Evolutionary conservation across 2,797 vertebrate species (phyloP), one percentile per base, ranked within the genome.

Genomic region (Danio aesculapii): DNA sequence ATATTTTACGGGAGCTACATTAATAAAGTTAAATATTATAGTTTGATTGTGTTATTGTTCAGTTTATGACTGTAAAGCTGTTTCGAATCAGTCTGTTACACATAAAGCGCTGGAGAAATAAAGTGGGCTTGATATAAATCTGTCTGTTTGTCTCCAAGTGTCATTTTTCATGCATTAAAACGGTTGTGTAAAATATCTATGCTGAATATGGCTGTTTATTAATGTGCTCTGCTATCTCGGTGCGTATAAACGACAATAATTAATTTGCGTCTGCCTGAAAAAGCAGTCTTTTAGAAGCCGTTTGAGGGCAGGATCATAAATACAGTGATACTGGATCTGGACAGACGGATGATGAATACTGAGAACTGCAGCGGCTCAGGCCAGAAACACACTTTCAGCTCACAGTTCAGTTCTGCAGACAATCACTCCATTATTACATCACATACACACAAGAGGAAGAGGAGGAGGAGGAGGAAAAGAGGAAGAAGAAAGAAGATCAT

Each of bases 391-490:
- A 41, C 13, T 62, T 30, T 30, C 13, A 52, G 66, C 46, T 68
- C 46, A 68, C 17, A 47, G 64, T 46, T 49, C 64, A 13, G 64
- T 8, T 6, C 17, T 49, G 44, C 13, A 68, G 67, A 47, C 67
- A 69, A 39, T 52, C 47, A 1, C 47, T 69, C 47, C 67, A 69
- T 69, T 69, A 69, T 69, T 47, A 69, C 30, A 30, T 30, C 30
- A 30, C 30, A 30, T 3, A 30, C 30, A 30, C 30, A 30, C 30
- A 3, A 30, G 30, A 30, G 3, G 30, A 30, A 30, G 30, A 30
- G 30, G 1, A 30, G 30, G 30, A 30, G 30, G 30, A 62, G 6
- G 5, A 41, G 11, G 12, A 41, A 11, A 41, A 39, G 30, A 2
- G 4, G 11, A 39, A 62, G 3, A 5, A 41, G 1, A 12, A 39